Evolutionary conservation across 1,140 invertebrate species (phyloP), one percentile per base, ranked within the genome.

Genomic region (Drosophila oshimai): DNA sequence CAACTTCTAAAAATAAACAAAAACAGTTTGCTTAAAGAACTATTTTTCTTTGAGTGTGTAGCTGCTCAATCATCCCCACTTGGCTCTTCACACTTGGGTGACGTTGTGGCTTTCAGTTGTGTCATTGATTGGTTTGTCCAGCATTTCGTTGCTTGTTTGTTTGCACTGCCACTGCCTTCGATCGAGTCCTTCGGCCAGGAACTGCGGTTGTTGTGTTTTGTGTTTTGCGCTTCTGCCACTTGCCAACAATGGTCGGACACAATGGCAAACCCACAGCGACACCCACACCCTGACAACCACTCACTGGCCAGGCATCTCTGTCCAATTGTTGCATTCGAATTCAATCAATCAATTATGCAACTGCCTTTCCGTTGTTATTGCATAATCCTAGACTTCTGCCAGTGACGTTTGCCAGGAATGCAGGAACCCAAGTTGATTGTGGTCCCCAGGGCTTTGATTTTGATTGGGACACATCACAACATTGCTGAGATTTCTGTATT

Each of bases 271-370:
- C 18, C 20, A 42, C n/a, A 33, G 18, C 18, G 22, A 20, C 13
- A 41, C 10, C 31, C 22, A 24, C 20, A 54, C 31, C 28, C 13
- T 15, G 37, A 2, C 18, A 31, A 36, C 45, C 61, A 47, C 46
- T 57, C 18, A 24, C 15, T 54, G 54, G 31, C 39, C 36, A 37
- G 37, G 39, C 58, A 62, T 15, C 57, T 49, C 26, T 49, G 33
- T 65, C 65, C 71, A 73, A 87, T 84, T 84, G 80, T 84, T 84
- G 80, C 80, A 62, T 74, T 42, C 58, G 44, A 42, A 54, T 41
- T 55, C 75, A 79, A 84, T 84, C 80, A 86, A 87, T 84, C 80
- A 84, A 84, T 84, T 84, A 87, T 79, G 65, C 62, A 86, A 75
- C 80, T 36, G 36, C 54, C 46, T 46, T 31, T 26, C 17, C 58